These are phyloP conservation scores for Myopa testacea DNA, from an alignment of 2,888 invertebrate species.

Conservation along the genomic window DNA sequence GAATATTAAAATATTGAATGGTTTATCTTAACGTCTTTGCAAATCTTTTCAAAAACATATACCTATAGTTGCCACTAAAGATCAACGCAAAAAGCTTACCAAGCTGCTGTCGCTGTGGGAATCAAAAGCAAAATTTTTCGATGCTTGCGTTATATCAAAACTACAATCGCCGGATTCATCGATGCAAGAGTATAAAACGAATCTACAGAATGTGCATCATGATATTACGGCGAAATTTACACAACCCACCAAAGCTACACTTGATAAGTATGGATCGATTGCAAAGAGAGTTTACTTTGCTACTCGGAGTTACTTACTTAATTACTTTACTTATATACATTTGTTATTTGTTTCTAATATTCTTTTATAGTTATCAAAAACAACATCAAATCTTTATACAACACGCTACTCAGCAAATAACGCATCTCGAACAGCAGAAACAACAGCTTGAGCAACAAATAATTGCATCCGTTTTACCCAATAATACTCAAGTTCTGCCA, in stretches of 20 bases:
- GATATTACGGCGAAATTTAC: constrained; percentile 81
- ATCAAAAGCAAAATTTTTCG: constrained; percentile 92
- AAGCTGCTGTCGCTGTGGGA: constrained; percentile 97
- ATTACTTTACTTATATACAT: no score
- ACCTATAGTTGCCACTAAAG: constrained; percentile 79
- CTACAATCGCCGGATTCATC: constrained; percentile 88
- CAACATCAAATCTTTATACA: constrained; percentile 96
- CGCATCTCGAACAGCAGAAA: constrained; percentile 84
- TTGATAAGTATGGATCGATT: constrained; percentile 73
- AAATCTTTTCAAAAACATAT: not conserved
- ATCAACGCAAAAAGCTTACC: constrained; percentile 90
- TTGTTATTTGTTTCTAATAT: constrained; percentile 16
- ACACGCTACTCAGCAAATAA: constrained; percentile 90
- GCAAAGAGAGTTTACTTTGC: not conserved
- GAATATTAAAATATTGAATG: constrained; percentile 20
- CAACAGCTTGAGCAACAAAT: constrained; percentile 70
- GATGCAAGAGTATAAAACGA: constrained; percentile 90
- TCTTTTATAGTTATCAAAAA: constrained; percentile 78
- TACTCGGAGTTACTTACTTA: no score
- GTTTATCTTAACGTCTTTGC: constrained; percentile 9
- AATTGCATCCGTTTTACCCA: constrained; percentile 55
- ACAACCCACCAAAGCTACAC: constrained; percentile 84
- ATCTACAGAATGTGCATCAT: constrained; percentile 84
- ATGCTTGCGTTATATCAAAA: constrained; percentile 83
- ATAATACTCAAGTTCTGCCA: constrained; percentile 50